These are phyloP conservation scores for Antedon bifida DNA, from an alignment of 35 echinoderm and acorn worm genomes.

Conservation along the genomic window DNA sequence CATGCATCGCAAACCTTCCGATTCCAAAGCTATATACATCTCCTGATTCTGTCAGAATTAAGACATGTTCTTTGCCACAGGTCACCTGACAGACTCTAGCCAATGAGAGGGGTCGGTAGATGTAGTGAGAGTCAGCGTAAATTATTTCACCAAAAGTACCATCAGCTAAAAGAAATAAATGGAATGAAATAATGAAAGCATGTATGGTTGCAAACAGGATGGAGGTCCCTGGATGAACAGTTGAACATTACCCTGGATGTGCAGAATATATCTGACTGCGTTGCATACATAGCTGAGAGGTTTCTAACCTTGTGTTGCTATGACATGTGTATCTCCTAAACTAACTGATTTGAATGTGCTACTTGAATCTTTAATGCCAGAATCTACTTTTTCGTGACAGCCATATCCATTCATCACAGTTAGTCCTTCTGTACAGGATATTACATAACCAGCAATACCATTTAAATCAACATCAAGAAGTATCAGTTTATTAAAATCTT, in stretches of 20 bases:
- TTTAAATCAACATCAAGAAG: not conserved
- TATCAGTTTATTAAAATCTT: not conserved
- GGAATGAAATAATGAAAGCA: not conserved
- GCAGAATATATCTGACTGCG: not conserved
- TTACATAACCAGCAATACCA: not conserved
- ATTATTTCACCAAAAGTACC: not conserved
- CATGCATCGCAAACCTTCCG: too few species aligned
- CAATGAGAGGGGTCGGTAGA: not conserved
- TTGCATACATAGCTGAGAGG: not conserved
- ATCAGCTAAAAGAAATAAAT: not conserved
- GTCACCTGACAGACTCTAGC: not conserved
- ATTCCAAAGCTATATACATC: conserved; percentile 35
- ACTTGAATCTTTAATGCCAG: not conserved
- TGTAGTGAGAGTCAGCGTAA: not conserved
- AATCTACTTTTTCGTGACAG: not conserved
- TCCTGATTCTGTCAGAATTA: conserved; percentile 15
- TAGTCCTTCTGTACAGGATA: not conserved
- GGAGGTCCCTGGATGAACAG: too few species aligned
- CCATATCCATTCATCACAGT: not conserved
- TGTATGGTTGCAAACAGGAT: too few species aligned
- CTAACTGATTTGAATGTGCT: not conserved
- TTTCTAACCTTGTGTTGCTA: not conserved
- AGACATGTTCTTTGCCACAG: conserved; percentile 54
- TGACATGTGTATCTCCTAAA: not conserved
- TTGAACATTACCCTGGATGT: not conserved